Base-by-base conservation (phyloP, 2,797 vertebrate species). In the Tenualosa ilisha region DNA sequence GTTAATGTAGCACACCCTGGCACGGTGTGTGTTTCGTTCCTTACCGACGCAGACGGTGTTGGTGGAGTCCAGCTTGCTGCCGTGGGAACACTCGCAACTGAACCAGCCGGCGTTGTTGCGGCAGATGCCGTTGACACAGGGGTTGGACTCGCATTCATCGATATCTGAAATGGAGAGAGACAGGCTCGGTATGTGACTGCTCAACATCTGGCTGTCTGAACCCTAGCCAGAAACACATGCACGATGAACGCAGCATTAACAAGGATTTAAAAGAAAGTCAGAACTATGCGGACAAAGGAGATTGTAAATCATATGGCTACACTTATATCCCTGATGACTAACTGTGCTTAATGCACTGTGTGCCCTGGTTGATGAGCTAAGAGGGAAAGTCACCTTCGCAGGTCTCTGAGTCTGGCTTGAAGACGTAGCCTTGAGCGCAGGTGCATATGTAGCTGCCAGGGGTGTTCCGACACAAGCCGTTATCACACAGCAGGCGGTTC, bases 11-110 rank as follows among this genome's bases (percentile, higher is more conserved):
- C 59, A 63, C 7, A n/a, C n/a, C 1, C 59, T 24, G 59, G 8
- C 59, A 63, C 2, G 7, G 22, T 6, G n/a, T 20, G 17, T 1
- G 22, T 24, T n/a, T n/a, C 61, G 8, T 24, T 11, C 61, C 97
- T 97, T 96, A 98, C 98, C 98, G 85, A 99, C 97, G 0, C 98
- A 99, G 94, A 99, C 96, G 94, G 97, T 97, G 92, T 97, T 97
- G 0, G 97, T 97, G 86, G 97, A 95, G 93, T 99, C 98, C 93
- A 99, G 93, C 40, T 98, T 99, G 96, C 98, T 99, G 91, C 98
- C 98, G 0, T 97, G 98, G 40, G 97, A 96, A 89, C 98, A 99
- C 90, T 99, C 98, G 2, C 98, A 99, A 86, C 96, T 96, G 89
- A 99, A 99, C 86, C 98, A 99, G 6, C 98, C 98, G 0, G 97